Evolutionary conservation across 2,797 vertebrate genomes (phyloP), one percentile per base, ranked within the genome.

Genomic region (Leuciscus waleckii): DNA sequence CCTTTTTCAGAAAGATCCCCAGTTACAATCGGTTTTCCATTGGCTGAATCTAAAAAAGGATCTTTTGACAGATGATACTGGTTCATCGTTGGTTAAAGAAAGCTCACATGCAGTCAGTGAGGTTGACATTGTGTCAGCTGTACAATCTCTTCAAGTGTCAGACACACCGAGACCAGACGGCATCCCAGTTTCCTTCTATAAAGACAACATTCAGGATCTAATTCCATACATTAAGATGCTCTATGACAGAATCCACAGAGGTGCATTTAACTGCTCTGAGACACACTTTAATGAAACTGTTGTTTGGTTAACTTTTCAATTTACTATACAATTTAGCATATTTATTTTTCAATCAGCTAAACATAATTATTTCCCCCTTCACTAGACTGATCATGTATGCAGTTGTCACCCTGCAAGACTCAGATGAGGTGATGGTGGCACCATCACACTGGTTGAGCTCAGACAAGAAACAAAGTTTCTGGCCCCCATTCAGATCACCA

Each of bases 141-240:
- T 85, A 35, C 13, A 85, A 0, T 79, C 83, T 46, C 83, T 85
- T 46, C 75, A 85, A 51, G 83, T 80, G 29, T 85, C 83, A 46
- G 83, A 85, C 19, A 85, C 76, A 32, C 83, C 16, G 17, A 85
- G 78, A 67, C 58, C 84, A 51, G 84, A 85, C 3, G 43, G 23
- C 8, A 67, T 81, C 26, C 68, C 43, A 54, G 84, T 19, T 54
- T 81, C 84, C 43, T 85, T 67, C 77, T 80, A 81, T 51, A 81
- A 74, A 23, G 56, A 81, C 0, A 29, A 39, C 0, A 67, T 32
- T 32, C 4, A 67, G 21, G n/a, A 32, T 67, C 17, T 85, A 19
- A 63, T 79, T 65, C 39, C 83, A 65, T 73, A 79, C 54, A 63
- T 79, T 10, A 79, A 85, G 41, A 29, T 1, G 1, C 76, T 85